Evolutionary conservation across 2,113 vertebrate species (phyloP).

Genomic region (Taurulus bubalis): DNA sequence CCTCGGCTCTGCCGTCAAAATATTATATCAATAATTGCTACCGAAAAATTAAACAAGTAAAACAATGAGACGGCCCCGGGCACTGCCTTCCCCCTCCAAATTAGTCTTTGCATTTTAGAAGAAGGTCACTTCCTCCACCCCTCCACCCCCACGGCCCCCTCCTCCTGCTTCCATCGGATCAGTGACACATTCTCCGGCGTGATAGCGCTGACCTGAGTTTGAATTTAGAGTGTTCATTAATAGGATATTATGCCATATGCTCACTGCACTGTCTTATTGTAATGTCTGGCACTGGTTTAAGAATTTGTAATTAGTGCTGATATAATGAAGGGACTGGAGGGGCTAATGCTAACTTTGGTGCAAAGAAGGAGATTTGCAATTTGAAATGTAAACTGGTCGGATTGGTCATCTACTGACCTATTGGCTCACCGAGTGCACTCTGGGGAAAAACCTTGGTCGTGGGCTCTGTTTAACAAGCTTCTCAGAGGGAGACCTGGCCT

Average conservation of each 20-base stretch:
- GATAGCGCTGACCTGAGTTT: constrained; percentile 98
- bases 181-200: constrained; percentile 92
- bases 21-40: constrained; percentile 89
- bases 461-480: not conserved
- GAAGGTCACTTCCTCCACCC: constrained; percentile 86
- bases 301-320: constrained; percentile 99
- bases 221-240: constrained; percentile 99
- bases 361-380: constrained; percentile 84
- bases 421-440: constrained; percentile 9
- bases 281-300: constrained; percentile 96
- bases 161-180: constrained; percentile 82
- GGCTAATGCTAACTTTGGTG: constrained; percentile 91
- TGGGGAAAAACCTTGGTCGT: constrained; percentile 32
- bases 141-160: constrained; percentile 48
- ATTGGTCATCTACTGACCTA: constrained; percentile 62
- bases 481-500: not conserved
- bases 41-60: constrained; percentile 83
- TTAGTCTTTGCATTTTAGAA: constrained; percentile 88
- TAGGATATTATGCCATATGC: constrained; percentile 99
- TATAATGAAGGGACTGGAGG: constrained; percentile 97
- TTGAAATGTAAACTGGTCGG: constrained; percentile 69
- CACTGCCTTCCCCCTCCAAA: constrained; percentile 79
- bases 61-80: constrained; percentile 82
- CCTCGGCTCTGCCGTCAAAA: constrained; percentile 76
- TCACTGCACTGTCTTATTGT: constrained; percentile 95